Conservation (phyloP, 1,140 invertebrate genomes). For the Teleogryllus occipitalis region DNA sequence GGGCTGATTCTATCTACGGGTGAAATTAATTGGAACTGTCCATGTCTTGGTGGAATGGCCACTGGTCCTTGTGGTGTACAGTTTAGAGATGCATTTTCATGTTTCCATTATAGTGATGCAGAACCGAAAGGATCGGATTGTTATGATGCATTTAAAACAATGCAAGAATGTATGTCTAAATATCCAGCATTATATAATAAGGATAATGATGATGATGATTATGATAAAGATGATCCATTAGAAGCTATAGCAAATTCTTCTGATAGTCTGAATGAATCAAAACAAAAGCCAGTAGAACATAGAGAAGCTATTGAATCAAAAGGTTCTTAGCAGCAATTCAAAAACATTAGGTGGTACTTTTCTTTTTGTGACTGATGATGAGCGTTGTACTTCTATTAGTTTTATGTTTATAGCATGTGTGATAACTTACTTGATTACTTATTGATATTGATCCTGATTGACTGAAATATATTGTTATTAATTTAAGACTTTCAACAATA, state of each 20-base stretch:
- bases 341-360: too few species aligned
- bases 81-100: conserved; percentile 89
- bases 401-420: too few species aligned
- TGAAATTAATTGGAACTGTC: conserved; percentile 94
- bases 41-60: conserved; percentile 91
- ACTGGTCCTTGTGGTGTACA: conserved; percentile 88
- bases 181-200: conserved; percentile 82
- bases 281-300: background rate
- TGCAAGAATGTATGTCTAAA: conserved; percentile 87
- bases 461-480: too few species aligned
- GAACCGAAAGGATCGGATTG: conserved; percentile 85
- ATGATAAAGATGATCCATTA: conserved; percentile 7
- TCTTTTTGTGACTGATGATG: too few species aligned
- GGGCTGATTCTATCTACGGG: conserved; percentile 81
- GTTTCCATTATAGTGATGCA: conserved; percentile 76
- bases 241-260: background rate
- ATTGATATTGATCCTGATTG: too few species aligned
- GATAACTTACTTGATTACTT: too few species aligned
- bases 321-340: background rate
- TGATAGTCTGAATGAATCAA: too few species aligned
- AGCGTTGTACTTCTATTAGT: too few species aligned
- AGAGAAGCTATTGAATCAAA: background rate
- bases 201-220: conserved; percentile 29
- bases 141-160: conserved; percentile 77
- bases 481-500: too few species aligned